Evolutionary conservation across 2,888 invertebrate genomes (phyloP), one percentile per base, ranked within the genome.

Genomic region (Noctua comes): DNA sequence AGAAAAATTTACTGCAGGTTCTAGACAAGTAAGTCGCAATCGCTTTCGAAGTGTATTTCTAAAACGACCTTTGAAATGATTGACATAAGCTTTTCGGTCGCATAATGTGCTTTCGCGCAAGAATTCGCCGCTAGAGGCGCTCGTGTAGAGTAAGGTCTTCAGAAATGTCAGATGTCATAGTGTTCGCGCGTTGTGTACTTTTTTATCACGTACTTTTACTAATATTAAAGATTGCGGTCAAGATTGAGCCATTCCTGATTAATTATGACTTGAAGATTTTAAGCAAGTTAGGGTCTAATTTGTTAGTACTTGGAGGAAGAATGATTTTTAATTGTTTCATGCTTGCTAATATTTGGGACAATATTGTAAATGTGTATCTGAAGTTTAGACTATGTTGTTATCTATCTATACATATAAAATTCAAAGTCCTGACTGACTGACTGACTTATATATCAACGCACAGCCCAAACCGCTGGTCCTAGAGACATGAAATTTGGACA

Each of bases 1-100:
- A 59, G 18, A 79, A 79, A 69, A 69, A 59, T 66, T 66, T 3
- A 43, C n/a, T 43, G 8, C 16, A 8, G 13, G 18, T 16, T 59
- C n/a, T 27, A 31, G 7, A 18, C 36, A 36, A 36, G 36, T 36
- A 36, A 31, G 4, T 36, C 1, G 21, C 2, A 18, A 36, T 64
- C 10, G 10, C 10, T 31, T 36, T 18, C 18, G 1, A 24, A 43
- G 40, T 43, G n/a, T 65, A 1, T 65, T 24, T 59, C 16, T 18
- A n/a, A 18, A 62, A 31, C 1, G 31, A 62, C 8, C 18, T 31
- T 18, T 18, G 8, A 62, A 16, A 11, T 18, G 0, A 2, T 31
- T 8, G 16, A 5, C 2, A 27, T 59, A 27, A 27, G 16, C 0
- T 59, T 59, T 59, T 27, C 7, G 2, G 6, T 27, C 5, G 13